Percentiles rank a stretch among this genome's conserved stretches.
phyloP scores from a whole-genome alignment of 2,113 vertebrate species.

The Paratilapia polleni region DNA sequence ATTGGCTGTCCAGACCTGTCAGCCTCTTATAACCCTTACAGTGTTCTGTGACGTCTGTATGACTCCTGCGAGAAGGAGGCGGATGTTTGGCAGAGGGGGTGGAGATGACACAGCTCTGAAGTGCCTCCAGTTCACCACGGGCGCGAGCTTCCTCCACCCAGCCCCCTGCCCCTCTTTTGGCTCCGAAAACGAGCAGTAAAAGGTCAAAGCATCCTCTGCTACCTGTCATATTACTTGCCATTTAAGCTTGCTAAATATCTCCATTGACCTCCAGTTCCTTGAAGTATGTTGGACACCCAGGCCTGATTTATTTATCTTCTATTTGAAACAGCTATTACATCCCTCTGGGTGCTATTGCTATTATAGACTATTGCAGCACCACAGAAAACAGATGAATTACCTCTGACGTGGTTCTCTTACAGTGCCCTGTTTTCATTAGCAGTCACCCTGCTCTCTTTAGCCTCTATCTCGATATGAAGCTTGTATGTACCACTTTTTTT shows the following conservation, averaged over 20 bases:
- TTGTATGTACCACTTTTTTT: neutral
- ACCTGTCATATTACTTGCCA: conserved; percentile 53
- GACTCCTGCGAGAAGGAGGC: neutral
- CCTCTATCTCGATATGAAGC: neutral
- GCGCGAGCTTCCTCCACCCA: conserved; percentile 35
- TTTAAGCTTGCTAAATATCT: conserved; percentile 64
- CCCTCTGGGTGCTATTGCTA: conserved; percentile 5
- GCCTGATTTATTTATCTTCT: neutral
- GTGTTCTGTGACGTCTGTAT: conserved; percentile 1
- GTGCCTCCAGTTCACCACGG: conserved; percentile 42
- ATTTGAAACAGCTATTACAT: conserved; percentile 5
- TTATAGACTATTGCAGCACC: conserved; percentile 6
- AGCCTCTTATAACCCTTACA: neutral
- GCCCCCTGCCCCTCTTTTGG: conserved; percentile 43
- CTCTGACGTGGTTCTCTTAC: conserved; percentile 16
- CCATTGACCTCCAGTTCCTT: conserved; percentile 54
- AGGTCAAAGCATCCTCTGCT: conserved; percentile 69
- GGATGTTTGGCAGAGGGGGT: conserved; percentile 7
- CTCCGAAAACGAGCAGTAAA: conserved; percentile 57
- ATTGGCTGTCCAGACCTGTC: conserved; percentile 27
- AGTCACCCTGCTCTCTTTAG: conserved; percentile 6
- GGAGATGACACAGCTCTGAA: conserved; percentile 28
- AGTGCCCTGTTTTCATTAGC: conserved; percentile 41
- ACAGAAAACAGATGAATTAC: conserved; percentile 36
- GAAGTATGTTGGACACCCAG: neutral